Conservation (phyloP, 2,888 invertebrate genomes). For the Pachydiplax longipennis region DNA sequence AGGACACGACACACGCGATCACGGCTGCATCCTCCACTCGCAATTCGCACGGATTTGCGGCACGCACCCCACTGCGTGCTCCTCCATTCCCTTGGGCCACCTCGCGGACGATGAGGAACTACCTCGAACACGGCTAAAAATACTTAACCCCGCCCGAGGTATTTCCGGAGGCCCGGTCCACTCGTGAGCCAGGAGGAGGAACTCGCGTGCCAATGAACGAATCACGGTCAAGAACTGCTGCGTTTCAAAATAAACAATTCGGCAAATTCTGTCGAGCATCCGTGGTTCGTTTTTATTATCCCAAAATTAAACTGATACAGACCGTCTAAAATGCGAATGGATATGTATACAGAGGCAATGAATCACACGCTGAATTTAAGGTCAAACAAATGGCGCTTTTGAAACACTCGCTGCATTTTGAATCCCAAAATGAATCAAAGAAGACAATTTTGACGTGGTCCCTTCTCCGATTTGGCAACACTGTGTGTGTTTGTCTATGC, state of each 20-base stretch:
- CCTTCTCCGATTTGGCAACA: too few species aligned
- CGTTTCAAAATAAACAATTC: constrained; percentile 8
- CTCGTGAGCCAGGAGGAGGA: constrained; percentile 13
- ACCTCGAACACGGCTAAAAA: constrained; percentile 3
- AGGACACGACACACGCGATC: not conserved
- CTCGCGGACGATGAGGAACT: constrained; percentile 22
- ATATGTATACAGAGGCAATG: not conserved
- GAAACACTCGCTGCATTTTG: too few species aligned
- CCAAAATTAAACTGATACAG: constrained; percentile 17
- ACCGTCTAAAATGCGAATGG: not conserved
- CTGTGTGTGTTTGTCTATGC: not conserved
- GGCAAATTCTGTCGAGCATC: constrained; percentile 13
- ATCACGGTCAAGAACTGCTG: not conserved
- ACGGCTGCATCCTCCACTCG: not conserved
- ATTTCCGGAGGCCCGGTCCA: constrained; percentile 26
- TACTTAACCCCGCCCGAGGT: constrained; percentile 42
- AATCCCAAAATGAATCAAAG: too few species aligned
- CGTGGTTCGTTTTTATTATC: not conserved
- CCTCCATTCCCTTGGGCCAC: not conserved
- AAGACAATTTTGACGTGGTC: too few species aligned
- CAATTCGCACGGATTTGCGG: not conserved
- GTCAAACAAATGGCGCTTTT: too few species aligned
- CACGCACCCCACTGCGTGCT: not conserved
- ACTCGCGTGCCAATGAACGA: constrained; percentile 5
- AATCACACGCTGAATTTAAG: not conserved